phyloP scores from a whole-genome alignment of 2,797 vertebrate genomes.

The Cynodonichthys magdalenae region DNA sequence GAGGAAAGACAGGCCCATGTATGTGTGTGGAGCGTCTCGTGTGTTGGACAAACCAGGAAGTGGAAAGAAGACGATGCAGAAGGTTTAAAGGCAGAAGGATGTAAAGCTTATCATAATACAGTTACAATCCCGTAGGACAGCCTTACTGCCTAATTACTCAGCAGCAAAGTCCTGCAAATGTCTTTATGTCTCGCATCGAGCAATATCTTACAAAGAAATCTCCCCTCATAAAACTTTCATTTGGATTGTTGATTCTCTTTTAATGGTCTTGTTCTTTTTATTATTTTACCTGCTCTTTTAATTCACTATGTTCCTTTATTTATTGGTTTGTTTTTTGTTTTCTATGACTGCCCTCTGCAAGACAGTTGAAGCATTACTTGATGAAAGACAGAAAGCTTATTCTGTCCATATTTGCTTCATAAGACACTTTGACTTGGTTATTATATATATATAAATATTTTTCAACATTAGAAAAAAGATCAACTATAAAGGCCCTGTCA shows the following conservation, averaged over 20 bases:
- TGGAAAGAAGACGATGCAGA: not conserved
- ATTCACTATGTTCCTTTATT: not conserved
- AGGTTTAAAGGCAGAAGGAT: constrained; percentile 6
- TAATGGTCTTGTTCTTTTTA: constrained; percentile 18
- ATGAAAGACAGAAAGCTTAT: constrained; percentile 14
- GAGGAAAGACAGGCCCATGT: constrained; percentile 17
- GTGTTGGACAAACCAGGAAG: constrained; percentile 3
- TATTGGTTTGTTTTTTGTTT: not conserved
- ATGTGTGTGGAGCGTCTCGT: constrained; percentile 4
- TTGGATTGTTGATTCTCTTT: constrained; percentile 21
- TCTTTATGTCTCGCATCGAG: constrained; percentile 4
- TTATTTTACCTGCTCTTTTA: constrained; percentile 28
- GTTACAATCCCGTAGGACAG: constrained; percentile 20
- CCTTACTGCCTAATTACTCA: constrained; percentile 18
- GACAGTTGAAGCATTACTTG: not conserved
- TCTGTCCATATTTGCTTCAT: not conserved
- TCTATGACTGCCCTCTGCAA: not conserved
- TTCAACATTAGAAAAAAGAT: not conserved
- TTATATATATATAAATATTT: too few relatives aligned
- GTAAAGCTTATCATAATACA: constrained; percentile 22
- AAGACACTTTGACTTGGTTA: constrained; percentile 3
- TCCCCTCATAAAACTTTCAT: constrained; percentile 37
- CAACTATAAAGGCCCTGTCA: not conserved
- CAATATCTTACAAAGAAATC: constrained; percentile 8
- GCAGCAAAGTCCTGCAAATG: constrained; percentile 19